phyloP scores from a whole-genome alignment of 92 coral and sea anemone genomes.

The Paragorgia papillata region DNA sequence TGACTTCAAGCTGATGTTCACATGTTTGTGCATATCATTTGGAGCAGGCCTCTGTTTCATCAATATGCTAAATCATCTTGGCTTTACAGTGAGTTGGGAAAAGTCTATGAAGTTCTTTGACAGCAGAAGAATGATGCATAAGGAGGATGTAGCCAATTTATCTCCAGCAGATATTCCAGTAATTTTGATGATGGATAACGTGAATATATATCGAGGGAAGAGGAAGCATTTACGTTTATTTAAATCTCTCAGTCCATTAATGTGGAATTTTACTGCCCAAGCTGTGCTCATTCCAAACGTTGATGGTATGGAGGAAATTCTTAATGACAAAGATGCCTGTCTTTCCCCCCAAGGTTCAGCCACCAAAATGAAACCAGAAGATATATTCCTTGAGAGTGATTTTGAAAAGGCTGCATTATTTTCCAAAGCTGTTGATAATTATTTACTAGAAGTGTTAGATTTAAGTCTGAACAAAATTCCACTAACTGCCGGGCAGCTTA shows the following conservation, averaged over 20 bases:
- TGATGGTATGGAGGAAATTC: conserved; percentile 44
- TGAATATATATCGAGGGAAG: conserved; percentile 57
- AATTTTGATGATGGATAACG: conserved; percentile 54
- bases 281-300: conserved; percentile 41
- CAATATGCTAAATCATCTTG: conserved; percentile 35
- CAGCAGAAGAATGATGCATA: conserved; percentile 2
- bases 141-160: conserved; percentile 17
- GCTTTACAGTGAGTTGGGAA: conserved; percentile 53
- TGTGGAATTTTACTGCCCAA: conserved; percentile 61
- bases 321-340: conserved; percentile 27
- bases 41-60: conserved; percentile 42
- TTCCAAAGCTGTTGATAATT: conserved; percentile 24
- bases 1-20: conserved; percentile 42
- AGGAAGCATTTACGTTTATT: conserved; percentile 51
- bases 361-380: conserved; percentile 9
- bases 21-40: conserved; percentile 47
- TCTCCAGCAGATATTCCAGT: conserved; percentile 42
- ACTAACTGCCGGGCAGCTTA: conserved; percentile 9
- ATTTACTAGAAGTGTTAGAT: conserved; percentile 33
- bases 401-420: conserved; percentile 30
- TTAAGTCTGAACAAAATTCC: conserved; percentile 32
- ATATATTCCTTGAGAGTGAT: conserved; percentile 38
- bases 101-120: conserved; percentile 49
- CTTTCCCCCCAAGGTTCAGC: conserved; percentile 12
- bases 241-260: conserved; percentile 27